phyloP scores from a whole-genome alignment of 2,888 invertebrate species.

The Chalcis sispes region DNA sequence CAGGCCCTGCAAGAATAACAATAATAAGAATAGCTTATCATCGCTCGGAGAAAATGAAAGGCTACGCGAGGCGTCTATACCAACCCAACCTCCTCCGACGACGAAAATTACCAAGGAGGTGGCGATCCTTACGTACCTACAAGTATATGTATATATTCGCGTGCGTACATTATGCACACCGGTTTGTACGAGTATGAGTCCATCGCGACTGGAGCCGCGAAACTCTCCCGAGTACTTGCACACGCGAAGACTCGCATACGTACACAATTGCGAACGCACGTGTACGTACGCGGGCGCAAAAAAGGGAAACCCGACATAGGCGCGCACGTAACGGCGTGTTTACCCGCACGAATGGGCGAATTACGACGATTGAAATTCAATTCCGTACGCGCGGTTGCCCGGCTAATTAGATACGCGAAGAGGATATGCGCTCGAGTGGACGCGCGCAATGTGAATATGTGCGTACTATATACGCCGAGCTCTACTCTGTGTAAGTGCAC shows the following conservation, averaged over 20 bases:
- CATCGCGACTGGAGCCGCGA: neutral
- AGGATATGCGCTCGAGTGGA: slow-evolving; percentile 45
- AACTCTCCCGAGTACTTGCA: no score
- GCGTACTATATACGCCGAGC: no score
- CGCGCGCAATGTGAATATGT: slow-evolving; percentile 7
- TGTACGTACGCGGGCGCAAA: neutral
- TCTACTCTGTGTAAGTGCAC: neutral
- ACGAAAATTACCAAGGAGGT: slow-evolving; percentile 34
- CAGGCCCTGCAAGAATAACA: neutral
- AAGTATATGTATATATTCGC: neutral
- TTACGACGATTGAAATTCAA: slow-evolving; percentile 74
- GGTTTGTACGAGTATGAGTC: no score
- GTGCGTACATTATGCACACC: no score
- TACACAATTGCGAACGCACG: no score
- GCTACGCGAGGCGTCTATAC: no score
- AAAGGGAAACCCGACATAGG: slow-evolving; percentile 31
- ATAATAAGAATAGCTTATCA: slow-evolving; percentile 40
- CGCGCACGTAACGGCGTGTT: slow-evolving; percentile 62
- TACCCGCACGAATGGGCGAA: slow-evolving; percentile 67
- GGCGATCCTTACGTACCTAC: neutral
- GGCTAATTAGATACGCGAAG: slow-evolving; percentile 68
- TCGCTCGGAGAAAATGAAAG: slow-evolving; percentile 42
- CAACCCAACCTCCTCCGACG: neutral
- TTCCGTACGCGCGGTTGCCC: slow-evolving; percentile 67
- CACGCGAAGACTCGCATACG: neutral